phyloP scores from a whole-genome alignment of 2,888 invertebrate species.

The Frankliniella fusca region DNA sequence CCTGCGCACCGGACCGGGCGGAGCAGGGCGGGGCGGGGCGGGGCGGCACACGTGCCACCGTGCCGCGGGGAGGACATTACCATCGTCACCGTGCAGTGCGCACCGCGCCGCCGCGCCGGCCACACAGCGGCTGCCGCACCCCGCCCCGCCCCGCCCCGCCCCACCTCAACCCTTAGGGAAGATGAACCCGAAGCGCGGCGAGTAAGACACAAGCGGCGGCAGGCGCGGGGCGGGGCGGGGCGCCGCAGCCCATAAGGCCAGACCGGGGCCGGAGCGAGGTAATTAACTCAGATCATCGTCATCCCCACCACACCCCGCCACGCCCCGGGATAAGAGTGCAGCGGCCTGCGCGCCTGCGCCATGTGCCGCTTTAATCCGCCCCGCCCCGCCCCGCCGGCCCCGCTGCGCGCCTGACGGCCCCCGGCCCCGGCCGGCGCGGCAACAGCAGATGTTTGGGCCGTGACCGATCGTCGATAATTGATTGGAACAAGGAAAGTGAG shows the following conservation, averaged over 20 bases:
- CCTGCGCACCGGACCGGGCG: neutral
- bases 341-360: neutral
- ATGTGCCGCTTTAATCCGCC: neutral
- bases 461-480: slow-evolving; percentile 5
- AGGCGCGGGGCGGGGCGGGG: too few relatives aligned
- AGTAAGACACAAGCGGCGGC: too few relatives aligned
- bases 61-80: slow-evolving; percentile 3
- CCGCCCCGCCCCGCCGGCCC: neutral
- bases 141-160: neutral
- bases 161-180: neutral
- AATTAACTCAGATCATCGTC: too few relatives aligned
- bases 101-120: neutral
- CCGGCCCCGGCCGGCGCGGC: neutral
- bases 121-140: neutral
- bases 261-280: too few relatives aligned
- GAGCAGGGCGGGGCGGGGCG: neutral
- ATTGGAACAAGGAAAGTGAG: neutral
- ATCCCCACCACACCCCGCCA: too few relatives aligned
- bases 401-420: neutral
- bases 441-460: neutral
- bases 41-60: neutral
- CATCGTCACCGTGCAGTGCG: slow-evolving; percentile 2
- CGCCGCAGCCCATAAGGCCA: too few relatives aligned
- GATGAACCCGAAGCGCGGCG: neutral
- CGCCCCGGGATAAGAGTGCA: neutral